These are phyloP conservation scores for Mormyrus iriodes DNA, from an alignment of 2,113 vertebrate genomes.

Conservation along the genomic window DNA sequence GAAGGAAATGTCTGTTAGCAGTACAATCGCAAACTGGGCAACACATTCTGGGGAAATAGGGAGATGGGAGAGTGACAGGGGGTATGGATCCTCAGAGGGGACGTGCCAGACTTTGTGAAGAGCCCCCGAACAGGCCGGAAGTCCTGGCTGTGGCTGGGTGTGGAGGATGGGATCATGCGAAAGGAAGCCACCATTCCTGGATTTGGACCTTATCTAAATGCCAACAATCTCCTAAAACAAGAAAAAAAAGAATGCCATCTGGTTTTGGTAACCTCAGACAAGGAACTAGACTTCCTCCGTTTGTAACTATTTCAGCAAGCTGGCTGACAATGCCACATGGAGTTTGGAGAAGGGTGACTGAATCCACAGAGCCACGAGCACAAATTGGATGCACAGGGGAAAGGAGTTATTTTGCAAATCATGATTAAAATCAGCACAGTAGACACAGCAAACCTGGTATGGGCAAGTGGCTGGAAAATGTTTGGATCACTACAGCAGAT, in stretches of 20 bases:
- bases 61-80: conserved; percentile 26
- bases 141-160: conserved; percentile 43
- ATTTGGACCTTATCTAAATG: conserved; percentile 16
- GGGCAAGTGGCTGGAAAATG: neutral
- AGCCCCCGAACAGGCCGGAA: neutral
- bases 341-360: conserved; percentile 4
- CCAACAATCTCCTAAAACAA: neutral
- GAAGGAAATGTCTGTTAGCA: conserved; percentile 48
- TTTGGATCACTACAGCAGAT: neutral
- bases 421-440: neutral
- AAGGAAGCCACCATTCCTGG: conserved; percentile 39
- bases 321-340: conserved; percentile 34
- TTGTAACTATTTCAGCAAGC: conserved; percentile 46
- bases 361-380: neutral
- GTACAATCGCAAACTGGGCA: conserved; percentile 39
- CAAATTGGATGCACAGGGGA: neutral
- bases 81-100: conserved; percentile 45
- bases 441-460: neutral
- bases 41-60: conserved; percentile 52
- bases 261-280: conserved; percentile 12
- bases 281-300: conserved; percentile 46
- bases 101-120: conserved; percentile 30
- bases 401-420: neutral
- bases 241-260: neutral
- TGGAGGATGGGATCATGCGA: conserved; percentile 49